phyloP scores from a whole-genome alignment of 2,797 vertebrate genomes.

The Capromys pilorides region DNA sequence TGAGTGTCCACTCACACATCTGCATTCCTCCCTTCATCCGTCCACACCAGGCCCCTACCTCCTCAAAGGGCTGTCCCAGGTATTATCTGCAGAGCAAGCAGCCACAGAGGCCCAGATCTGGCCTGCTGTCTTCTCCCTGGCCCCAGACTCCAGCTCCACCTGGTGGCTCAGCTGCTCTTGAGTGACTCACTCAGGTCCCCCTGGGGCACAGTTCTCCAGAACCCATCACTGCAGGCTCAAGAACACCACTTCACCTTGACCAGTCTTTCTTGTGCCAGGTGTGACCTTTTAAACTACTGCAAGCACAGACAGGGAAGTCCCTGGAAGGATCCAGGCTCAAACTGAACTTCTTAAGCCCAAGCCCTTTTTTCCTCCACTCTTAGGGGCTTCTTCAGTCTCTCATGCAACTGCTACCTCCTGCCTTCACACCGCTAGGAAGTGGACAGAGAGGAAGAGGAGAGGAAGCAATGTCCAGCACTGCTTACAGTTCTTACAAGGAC shows the following conservation, averaged over 20 bases:
- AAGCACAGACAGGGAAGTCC: neutral
- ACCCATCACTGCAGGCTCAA: neutral
- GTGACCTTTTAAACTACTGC: neutral
- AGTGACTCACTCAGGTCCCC: conserved; percentile 43
- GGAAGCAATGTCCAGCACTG: neutral
- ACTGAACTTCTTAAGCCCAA: neutral
- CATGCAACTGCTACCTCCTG: neutral
- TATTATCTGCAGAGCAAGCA: neutral
- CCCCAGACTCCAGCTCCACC: conserved; percentile 16
- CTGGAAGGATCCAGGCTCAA: neutral
- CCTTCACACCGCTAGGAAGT: neutral
- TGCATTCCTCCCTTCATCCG: neutral
- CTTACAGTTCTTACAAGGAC: neutral
- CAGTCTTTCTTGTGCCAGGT: neutral
- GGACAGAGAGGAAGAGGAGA: neutral
- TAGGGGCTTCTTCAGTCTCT: neutral
- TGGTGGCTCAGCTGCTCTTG: neutral
- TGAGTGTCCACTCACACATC: neutral
- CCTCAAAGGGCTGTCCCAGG: neutral
- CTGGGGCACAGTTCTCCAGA: conserved; percentile 28
- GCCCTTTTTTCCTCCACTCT: neutral
- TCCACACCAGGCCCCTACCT: neutral
- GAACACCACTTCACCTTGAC: conserved; percentile 24
- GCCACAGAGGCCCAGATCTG: neutral
- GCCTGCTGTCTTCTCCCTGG: neutral